Percentiles rank a stretch among this genome's conserved stretches.
phyloP scores from a whole-genome alignment of 2,113 vertebrate species.

The Nibea albiflora region DNA sequence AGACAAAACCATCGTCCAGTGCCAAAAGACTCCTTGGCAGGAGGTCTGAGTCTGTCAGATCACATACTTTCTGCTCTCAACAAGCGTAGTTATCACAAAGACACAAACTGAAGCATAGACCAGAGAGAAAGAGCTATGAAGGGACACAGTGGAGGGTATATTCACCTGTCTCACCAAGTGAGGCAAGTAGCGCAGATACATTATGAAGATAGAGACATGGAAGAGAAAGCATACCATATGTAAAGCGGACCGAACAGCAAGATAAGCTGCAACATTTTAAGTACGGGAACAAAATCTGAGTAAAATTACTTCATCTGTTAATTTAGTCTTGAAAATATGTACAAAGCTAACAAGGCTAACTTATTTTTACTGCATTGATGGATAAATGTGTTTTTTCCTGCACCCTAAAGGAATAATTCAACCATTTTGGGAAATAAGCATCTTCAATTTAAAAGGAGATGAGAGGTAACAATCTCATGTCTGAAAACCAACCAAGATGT shows the following conservation, averaged over 20 bases:
- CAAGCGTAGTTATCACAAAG: constrained; percentile 15
- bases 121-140: not conserved
- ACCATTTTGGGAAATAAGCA: not conserved
- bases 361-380: not conserved
- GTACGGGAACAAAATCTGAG: not conserved
- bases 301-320: not conserved
- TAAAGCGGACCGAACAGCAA: not conserved
- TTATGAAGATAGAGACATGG: not conserved
- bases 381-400: not conserved
- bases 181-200: not conserved
- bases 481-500: not conserved
- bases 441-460: not conserved
- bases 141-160: not conserved
- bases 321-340: not conserved
- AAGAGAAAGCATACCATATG: not conserved
- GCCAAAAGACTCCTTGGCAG: constrained; percentile 60
- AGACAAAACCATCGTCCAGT: constrained; percentile 1
- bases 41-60: constrained; percentile 34
- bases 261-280: not conserved
- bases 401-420: not conserved
- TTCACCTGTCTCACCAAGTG: not conserved
- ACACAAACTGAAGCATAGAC: not conserved
- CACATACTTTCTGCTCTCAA: constrained; percentile 6
- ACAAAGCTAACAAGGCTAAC: not conserved
- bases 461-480: not conserved